Base-by-base conservation (phyloP, 1,140 invertebrate genomes). In the Aleiodes sp. region DNA sequence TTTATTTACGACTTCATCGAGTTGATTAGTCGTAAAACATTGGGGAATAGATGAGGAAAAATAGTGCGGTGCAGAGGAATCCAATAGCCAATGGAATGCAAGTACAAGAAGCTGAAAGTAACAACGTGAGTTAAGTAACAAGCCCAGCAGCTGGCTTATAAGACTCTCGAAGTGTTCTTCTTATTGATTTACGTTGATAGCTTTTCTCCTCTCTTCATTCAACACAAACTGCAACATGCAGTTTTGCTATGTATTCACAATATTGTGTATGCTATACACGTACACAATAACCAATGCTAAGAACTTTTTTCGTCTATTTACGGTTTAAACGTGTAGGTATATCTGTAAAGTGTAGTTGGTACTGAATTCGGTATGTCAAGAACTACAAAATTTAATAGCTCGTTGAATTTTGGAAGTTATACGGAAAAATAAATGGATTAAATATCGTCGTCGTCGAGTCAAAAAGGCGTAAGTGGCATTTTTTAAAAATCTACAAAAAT, bases 101-200 rank as follows among this genome's bases (percentile, higher is more conserved):
- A 70, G 65, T 63, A 61, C 39, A 69, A 19, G 63, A 52, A 62
- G 64, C 43, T 52, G 26, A 52, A 52, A 52, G 46, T 16, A 52
- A 52, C 19, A 46, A 52, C 63, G 63, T 46, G 43, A 60, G 33
- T 56, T 57, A 62, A 72, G 65, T 61, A 72, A 35, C 66, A 72
- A n/a, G 56, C 75, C 70, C 39, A 74, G 79, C 80, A 81, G 80
- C 79, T 82, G 80, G 79, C 70, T 78, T 74, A 78, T 82, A 77
- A 77, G 72, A 73, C 56, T 74, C 76, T 73, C 77, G 73, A 80
- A 80, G 78, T 79, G 78, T 74, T 78, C 78, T 65, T 68, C 72
- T 82, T 82, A 82, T 82, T 82, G 80, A 82, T 82, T 82, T 82
- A 82, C 80, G 80, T 82, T 79, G 80, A 82, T 82, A 82, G 80